Base-by-base conservation (phyloP, 1,140 invertebrate species). In the Dinothrombium tinctorium region DNA sequence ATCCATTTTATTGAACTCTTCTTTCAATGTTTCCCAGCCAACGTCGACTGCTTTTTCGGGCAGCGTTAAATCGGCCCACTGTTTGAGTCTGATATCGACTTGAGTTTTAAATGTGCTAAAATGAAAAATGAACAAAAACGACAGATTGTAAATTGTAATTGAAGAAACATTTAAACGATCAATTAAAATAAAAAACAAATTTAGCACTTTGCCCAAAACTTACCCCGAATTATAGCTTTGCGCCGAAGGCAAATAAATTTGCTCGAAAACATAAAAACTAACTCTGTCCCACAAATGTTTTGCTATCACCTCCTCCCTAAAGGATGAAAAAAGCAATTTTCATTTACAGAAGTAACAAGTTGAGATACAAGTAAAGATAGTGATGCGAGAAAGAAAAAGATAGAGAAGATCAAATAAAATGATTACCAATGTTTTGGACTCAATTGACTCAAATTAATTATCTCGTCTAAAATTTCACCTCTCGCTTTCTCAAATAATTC, bases 31-130 rank as follows among this genome's bases (percentile, higher is more conserved):
- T 55, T 84, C 73, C 72, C 82, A 82, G 5, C 86, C 84, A 40
- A 77, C 70, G 55, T 83, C 73, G 4, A 90, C 77, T 42, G 79
- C 81, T 56, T 76, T 74, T 4, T 68, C 62, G 0, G 89, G 84
- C 35, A 98, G 59, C 26, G 74, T 72, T 35, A 76, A 68, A 52
- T 95, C 86, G 0, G 86, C 81, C 89, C 89, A 98, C 49, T 94
- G 78, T 47, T 81, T 76, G 11, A 98, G 59, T 56, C 86, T 86
- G 43, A 99, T 98, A 58, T 98, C 92, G 12, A 94, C 80, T 31
- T 77, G 72, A 6, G 90, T 96, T 56, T 96, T 96, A 57, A 96
- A 98, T n/a, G n/a, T n/a, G n/a, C n/a, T n/a, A n/a, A n/a, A n/a
- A n/a, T n/a, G n/a, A n/a, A n/a, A n/a, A n/a, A n/a, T n/a, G n/a